A percentile compares a stretch with the other conserved stretches of the same genome.
Evolutionary conservation across 2,888 invertebrate genomes (phyloP).

Genomic region (Micoletzkya japonica): DNA sequence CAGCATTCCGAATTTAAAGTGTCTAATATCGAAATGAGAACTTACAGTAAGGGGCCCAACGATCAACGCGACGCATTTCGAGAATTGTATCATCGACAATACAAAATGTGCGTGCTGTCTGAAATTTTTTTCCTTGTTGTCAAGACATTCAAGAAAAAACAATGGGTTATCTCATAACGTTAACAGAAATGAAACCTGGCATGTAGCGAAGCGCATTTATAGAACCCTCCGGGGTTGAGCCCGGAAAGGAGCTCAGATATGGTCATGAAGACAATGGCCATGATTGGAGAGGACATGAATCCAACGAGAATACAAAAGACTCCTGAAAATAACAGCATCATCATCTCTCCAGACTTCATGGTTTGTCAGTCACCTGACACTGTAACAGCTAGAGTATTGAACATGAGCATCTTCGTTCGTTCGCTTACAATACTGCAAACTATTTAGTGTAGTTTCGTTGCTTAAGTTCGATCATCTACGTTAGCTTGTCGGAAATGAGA

Average conservation of each 20-base stretch:
- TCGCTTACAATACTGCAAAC: constrained; percentile 17
- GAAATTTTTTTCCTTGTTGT: neutral
- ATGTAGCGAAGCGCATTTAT: constrained; percentile 23
- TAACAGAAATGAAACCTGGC: constrained; percentile 25
- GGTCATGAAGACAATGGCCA: constrained; percentile 15
- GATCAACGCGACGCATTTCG: constrained; percentile 24
- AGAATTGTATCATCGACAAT: constrained; percentile 23
- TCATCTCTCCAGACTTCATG: neutral
- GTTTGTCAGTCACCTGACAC: neutral
- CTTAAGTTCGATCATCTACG: neutral
- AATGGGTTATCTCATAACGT: no score
- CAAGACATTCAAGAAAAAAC: neutral
- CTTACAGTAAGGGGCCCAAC: constrained; percentile 37
- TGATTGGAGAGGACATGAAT: constrained; percentile 11
- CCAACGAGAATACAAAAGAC: constrained; percentile 23
- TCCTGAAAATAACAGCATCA: neutral
- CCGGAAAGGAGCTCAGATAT: neutral
- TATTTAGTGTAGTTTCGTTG: neutral
- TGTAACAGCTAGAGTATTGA: constrained; percentile 24
- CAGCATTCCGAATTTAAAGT: neutral
- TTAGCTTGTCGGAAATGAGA: constrained; percentile 43
- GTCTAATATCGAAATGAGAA: neutral
- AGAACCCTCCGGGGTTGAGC: constrained; percentile 24
- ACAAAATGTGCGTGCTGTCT: constrained; percentile 29
- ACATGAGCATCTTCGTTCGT: constrained; percentile 23